Evolutionary conservation across 2,888 invertebrate genomes (phyloP).

Genomic region (Pilophorus perplexus): DNA sequence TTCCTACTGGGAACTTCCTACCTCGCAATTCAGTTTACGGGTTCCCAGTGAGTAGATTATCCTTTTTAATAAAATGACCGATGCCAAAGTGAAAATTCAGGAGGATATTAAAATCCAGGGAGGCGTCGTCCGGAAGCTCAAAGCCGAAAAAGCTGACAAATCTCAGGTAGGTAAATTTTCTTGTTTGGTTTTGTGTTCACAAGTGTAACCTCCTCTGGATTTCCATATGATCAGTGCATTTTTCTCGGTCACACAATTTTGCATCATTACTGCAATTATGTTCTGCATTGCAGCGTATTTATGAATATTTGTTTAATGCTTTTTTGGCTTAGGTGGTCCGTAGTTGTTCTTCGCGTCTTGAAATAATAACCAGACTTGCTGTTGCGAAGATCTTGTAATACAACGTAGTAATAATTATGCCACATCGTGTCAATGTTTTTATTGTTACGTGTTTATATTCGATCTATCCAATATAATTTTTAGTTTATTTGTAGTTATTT

Average conservation of each 20-base stretch:
- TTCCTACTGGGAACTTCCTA: too few relatives aligned
- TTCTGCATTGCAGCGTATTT: background rate
- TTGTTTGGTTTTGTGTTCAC: conserved; percentile 5
- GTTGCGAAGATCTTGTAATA: too few relatives aligned
- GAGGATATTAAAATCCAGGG: conserved; percentile 70
- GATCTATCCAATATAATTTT: too few relatives aligned
- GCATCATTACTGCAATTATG: background rate
- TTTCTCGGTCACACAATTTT: background rate
- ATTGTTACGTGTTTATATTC: too few relatives aligned
- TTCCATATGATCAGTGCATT: background rate
- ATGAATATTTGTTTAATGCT: background rate
- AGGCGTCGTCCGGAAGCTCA: conserved; percentile 76
- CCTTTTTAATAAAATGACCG: conserved; percentile 45
- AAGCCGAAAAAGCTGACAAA: conserved; percentile 73
- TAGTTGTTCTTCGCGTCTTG: too few relatives aligned
- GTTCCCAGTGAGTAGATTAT: too few relatives aligned
- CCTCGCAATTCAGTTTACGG: too few relatives aligned
- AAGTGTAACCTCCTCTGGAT: conserved; percentile 22
- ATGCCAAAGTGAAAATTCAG: conserved; percentile 45
- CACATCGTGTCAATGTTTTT: too few relatives aligned
- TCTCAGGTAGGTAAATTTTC: conserved; percentile 58
- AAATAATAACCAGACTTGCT: too few relatives aligned
- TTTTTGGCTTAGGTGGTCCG: too few relatives aligned
- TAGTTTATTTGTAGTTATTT: too few relatives aligned
- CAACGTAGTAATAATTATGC: too few relatives aligned